Evolutionary conservation across 2,888 invertebrate species (phyloP).

Genomic region (Malacosoma neustria): DNA sequence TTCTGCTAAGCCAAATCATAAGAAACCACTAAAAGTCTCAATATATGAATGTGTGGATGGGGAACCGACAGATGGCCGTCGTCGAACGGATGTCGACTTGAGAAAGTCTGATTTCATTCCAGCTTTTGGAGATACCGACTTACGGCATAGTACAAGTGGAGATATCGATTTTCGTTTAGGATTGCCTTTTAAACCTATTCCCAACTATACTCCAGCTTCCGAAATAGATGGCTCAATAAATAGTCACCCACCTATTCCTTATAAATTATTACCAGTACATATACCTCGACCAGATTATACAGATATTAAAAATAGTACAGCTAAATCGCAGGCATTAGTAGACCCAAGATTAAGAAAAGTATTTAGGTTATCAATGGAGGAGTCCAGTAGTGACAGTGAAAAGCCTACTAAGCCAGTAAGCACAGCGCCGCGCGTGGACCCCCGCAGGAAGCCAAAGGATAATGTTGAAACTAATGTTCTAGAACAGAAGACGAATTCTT

Average conservation of each 20-base stretch:
- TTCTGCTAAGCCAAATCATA: constrained; percentile 20
- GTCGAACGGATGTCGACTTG: constrained; percentile 68
- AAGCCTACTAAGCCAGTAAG: constrained; percentile 45
- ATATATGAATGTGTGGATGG: constrained; percentile 77
- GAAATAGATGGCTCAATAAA: constrained; percentile 90
- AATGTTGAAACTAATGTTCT: constrained; percentile 26
- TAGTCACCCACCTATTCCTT: constrained; percentile 83
- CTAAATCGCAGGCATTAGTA: constrained; percentile 80
- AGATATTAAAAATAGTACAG: constrained; percentile 80
- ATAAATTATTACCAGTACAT: constrained; percentile 76
- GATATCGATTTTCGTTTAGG: constrained; percentile 86
- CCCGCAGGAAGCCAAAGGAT: constrained; percentile 63
- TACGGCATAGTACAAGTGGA: constrained; percentile 69
- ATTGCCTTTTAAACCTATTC: constrained; percentile 85
- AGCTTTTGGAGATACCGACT: constrained; percentile 78
- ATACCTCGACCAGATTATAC: constrained; percentile 85
- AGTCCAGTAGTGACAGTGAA: constrained; percentile 76
- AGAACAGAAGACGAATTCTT: constrained; percentile 47
- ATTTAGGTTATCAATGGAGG: constrained; percentile 79
- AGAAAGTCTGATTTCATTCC: constrained; percentile 69
- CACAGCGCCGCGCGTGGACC: constrained; percentile 58
- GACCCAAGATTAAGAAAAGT: constrained; percentile 87
- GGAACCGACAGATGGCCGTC: constrained; percentile 62
- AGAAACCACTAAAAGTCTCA: constrained; percentile 59
- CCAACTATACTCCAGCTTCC: constrained; percentile 88